Percentiles rank a stretch among this genome's conserved stretches.
Evolutionary conservation across 2,113 vertebrate genomes (phyloP).

Genomic region (Aramus guarauna): DNA sequence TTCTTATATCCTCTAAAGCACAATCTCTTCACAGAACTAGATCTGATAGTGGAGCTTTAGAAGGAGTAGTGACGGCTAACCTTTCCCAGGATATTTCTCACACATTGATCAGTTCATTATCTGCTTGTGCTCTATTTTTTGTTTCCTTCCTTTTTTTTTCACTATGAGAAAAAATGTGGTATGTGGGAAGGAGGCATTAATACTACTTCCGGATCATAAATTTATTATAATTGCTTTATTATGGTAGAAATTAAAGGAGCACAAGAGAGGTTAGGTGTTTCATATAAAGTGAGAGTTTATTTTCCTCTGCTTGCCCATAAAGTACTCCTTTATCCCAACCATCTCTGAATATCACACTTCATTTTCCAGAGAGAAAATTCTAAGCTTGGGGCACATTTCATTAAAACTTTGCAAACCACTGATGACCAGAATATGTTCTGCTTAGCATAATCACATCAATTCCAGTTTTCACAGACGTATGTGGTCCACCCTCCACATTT

Average conservation of each 20-base stretch:
- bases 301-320: neutral
- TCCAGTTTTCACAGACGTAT: neutral
- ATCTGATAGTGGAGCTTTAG: neutral
- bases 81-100: neutral
- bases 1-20: neutral
- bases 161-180: neutral
- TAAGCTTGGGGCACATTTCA: constrained; percentile 11
- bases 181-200: neutral
- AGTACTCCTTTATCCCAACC: neutral
- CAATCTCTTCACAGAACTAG: neutral
- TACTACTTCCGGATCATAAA: neutral
- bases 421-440: neutral
- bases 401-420: constrained; percentile 18
- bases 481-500: neutral
- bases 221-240: neutral
- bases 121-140: neutral
- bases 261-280: neutral
- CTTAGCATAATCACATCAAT: constrained; percentile 45
- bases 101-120: neutral
- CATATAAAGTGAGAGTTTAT: neutral
- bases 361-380: constrained; percentile 7
- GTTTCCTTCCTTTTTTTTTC: neutral
- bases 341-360: neutral
- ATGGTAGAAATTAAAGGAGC: neutral
- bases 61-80: neutral